Conservation (phyloP, 2,797 vertebrate genomes). For the Gymnoscopelus braueri region DNA sequence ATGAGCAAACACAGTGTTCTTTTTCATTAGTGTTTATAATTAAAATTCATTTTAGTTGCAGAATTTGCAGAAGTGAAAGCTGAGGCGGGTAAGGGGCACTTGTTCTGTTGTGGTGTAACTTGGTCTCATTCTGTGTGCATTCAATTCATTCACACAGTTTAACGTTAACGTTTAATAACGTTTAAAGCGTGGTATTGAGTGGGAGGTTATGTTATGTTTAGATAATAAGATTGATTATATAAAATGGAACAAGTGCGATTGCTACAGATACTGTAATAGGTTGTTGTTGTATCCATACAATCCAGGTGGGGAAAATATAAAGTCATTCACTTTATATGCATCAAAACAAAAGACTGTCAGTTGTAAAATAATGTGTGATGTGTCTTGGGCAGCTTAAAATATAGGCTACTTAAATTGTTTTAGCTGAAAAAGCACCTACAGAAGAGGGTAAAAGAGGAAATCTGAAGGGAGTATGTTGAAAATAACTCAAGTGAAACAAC, state of each 20-base stretch:
- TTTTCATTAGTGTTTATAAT: conserved; percentile 38
- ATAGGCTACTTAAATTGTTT: too few relatives aligned
- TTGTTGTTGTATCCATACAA: background rate
- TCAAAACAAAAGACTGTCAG: too few relatives aligned
- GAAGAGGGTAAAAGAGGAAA: conserved; percentile 32
- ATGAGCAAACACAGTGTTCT: conserved; percentile 17
- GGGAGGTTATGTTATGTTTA: conserved; percentile 35
- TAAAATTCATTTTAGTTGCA: conserved; percentile 55
- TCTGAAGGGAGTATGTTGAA: too few relatives aligned
- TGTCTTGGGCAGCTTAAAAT: too few relatives aligned
- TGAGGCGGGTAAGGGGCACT: conserved; percentile 45
- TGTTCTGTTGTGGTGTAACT: background rate
- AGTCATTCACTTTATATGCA: conserved; percentile 40
- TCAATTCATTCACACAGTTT: conserved; percentile 22
- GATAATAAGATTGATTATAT: conserved; percentile 49
- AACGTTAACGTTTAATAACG: too few relatives aligned
- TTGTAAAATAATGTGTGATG: too few relatives aligned
- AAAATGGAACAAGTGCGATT: conserved; percentile 45
- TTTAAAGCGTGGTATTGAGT: conserved; percentile 38
- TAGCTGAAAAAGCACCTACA: conserved; percentile 27
- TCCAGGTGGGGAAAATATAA: conserved; percentile 13
- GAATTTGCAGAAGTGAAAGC: conserved; percentile 22
- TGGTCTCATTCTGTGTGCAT: conserved; percentile 14
- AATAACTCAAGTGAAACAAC: too few relatives aligned
- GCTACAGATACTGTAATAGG: conserved; percentile 29